These are phyloP conservation scores for Ommatoiulus sabulosus DNA, from an alignment of 2,888 invertebrate species.

Conservation along the genomic window DNA sequence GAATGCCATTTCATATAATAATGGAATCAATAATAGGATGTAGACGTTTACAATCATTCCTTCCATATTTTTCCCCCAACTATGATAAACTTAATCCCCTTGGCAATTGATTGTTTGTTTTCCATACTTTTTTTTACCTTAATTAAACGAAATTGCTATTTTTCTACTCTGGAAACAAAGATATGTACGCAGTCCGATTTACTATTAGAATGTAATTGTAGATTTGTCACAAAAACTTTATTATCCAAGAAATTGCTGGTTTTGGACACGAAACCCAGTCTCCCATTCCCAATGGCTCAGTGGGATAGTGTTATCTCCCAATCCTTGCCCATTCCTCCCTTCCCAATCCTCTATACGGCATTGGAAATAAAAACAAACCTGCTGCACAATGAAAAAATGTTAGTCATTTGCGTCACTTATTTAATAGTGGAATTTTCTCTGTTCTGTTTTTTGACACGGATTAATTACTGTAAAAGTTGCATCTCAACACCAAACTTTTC, in stretches of 20 bases:
- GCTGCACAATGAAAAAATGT: slow-evolving; percentile 42
- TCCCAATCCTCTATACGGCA: slow-evolving; percentile 38
- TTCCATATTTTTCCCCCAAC: slow-evolving; percentile 52
- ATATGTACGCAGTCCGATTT: slow-evolving; percentile 57
- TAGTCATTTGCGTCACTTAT: neutral
- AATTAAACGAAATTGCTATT: slow-evolving; percentile 58
- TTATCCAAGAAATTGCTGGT: slow-evolving; percentile 47
- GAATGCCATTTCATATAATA: slow-evolving; percentile 52
- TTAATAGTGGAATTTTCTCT: neutral
- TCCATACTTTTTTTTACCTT: slow-evolving; percentile 53
- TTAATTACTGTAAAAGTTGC: neutral
- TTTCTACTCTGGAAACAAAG: slow-evolving; percentile 57
- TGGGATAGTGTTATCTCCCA: slow-evolving; percentile 11
- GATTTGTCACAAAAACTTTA: slow-evolving; percentile 52
- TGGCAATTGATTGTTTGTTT: slow-evolving; percentile 54
- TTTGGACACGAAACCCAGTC: slow-evolving; percentile 17
- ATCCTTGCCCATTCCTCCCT: neutral
- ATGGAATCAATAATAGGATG: slow-evolving; percentile 53
- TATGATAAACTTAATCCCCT: slow-evolving; percentile 50
- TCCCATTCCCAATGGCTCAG: slow-evolving; percentile 47
- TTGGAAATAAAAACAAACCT: slow-evolving; percentile 49
- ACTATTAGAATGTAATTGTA: slow-evolving; percentile 55
- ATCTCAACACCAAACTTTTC: too few relatives aligned
- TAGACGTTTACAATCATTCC: slow-evolving; percentile 52
- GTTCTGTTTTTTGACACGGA: neutral